phyloP scores from a whole-genome alignment of 2,888 invertebrate genomes.

The Coronaproctus castanopsis region DNA sequence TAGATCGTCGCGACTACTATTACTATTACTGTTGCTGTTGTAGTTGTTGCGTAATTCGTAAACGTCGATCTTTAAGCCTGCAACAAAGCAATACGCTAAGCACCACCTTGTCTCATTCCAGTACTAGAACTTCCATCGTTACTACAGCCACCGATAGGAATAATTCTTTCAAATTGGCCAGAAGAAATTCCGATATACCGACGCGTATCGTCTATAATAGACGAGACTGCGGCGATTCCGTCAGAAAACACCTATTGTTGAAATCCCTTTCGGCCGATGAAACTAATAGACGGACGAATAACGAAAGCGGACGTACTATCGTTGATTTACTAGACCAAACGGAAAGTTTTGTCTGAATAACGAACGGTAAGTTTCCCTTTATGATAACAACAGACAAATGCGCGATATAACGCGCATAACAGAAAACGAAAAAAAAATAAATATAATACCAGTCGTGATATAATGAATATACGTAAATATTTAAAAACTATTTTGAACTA shows the following conservation, averaged over 20 bases:
- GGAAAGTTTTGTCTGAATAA: conserved; percentile 25
- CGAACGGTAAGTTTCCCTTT: too few species aligned
- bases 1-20: too few species aligned
- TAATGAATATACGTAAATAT: too few species aligned
- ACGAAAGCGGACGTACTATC: neutral
- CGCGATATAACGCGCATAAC: too few species aligned
- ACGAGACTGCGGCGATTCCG: neutral
- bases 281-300: too few species aligned
- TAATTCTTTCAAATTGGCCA: conserved; percentile 2
- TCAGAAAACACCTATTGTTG: neutral
- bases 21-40: neutral
- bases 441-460: too few species aligned
- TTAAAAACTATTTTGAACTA: too few species aligned
- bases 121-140: conserved; percentile 22
- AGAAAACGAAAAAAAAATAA: too few species aligned
- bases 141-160: conserved; percentile 2
- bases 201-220: neutral
- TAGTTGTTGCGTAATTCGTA: conserved; percentile 5
- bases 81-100: conserved; percentile 19
- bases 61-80: conserved; percentile 10
- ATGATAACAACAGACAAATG: too few species aligned
- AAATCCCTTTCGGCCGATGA: neutral
- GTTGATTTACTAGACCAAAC: conserved; percentile 21
- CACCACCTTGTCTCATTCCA: conserved; percentile 21
- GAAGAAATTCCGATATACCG: neutral